Evolutionary conservation across 37 sponge, comb jelly and placozoan species (phyloP).

Genomic region (Hexactinellida sp.): DNA sequence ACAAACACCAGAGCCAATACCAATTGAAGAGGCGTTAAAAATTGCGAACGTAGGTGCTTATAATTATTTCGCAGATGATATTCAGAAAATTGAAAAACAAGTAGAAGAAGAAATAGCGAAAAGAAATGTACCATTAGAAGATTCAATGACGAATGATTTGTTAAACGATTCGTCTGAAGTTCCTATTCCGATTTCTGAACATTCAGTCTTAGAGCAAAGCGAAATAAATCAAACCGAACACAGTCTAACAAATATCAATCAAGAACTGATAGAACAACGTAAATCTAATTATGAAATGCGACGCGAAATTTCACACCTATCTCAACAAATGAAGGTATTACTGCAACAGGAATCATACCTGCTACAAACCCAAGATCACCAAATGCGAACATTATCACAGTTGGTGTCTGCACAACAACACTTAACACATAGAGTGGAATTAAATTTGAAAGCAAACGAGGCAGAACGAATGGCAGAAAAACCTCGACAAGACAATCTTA

Average conservation of each 20-base stretch:
- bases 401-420: background rate
- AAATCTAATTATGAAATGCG: background rate
- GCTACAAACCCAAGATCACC: background rate
- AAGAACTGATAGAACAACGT: background rate
- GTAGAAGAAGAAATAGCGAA: background rate
- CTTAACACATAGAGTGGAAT: background rate
- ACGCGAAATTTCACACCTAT: conserved; percentile 1
- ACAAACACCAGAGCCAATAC: background rate
- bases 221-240: background rate
- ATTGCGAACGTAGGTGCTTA: background rate
- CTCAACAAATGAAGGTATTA: background rate
- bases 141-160: background rate
- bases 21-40: background rate
- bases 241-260: background rate
- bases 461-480: background rate
- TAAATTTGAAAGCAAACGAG: background rate
- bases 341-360: background rate
- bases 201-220: background rate
- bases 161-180: background rate
- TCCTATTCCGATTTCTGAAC: background rate
- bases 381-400: background rate
- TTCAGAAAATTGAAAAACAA: background rate
- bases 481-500: background rate
- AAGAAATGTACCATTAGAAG: background rate
- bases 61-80: conserved; percentile 12